A percentile compares a stretch with the other conserved stretches of the same genome.
phyloP scores from a whole-genome alignment of 2,113 vertebrate genomes.

The Aix galericulata region DNA sequence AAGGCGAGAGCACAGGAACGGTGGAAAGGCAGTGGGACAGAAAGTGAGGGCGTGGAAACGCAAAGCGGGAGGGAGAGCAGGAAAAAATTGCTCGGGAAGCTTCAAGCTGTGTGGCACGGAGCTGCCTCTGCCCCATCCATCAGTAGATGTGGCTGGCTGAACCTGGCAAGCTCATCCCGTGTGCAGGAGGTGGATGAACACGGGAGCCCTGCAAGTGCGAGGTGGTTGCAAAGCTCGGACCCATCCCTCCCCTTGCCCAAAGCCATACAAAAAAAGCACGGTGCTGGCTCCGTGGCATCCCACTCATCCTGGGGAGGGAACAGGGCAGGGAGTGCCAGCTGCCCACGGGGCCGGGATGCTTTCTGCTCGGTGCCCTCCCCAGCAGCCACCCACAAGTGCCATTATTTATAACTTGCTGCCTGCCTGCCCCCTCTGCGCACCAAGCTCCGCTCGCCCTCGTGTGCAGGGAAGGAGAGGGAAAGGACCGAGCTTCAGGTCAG shows the following conservation, averaged over 20 bases:
- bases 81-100: not conserved
- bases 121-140: not conserved
- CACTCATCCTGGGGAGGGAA: fast-evolving
- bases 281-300: not conserved
- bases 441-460: not conserved
- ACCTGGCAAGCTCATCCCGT: not conserved
- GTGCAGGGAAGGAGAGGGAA: not conserved
- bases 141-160: not conserved
- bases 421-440: not conserved
- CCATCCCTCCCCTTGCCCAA: not conserved
- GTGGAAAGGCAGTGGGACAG: fast-evolving
- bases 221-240: not conserved
- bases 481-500: slow-evolving; percentile 16
- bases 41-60: fast-evolving
- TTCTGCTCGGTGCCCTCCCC: not conserved
- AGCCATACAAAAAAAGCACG: fast-evolving
- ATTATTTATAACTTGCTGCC: slow-evolving; percentile 25
- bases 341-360: not conserved
- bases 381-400: not conserved
- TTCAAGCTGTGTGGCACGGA: not conserved
- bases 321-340: not conserved
- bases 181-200: not conserved
- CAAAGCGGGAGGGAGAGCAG: fast-evolving
- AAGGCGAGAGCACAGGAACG: fast-evolving
- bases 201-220: too few relatives aligned